These are phyloP conservation scores for Platichthys stellatus DNA, from an alignment of 2,113 vertebrate genomes.

Conservation along the genomic window DNA sequence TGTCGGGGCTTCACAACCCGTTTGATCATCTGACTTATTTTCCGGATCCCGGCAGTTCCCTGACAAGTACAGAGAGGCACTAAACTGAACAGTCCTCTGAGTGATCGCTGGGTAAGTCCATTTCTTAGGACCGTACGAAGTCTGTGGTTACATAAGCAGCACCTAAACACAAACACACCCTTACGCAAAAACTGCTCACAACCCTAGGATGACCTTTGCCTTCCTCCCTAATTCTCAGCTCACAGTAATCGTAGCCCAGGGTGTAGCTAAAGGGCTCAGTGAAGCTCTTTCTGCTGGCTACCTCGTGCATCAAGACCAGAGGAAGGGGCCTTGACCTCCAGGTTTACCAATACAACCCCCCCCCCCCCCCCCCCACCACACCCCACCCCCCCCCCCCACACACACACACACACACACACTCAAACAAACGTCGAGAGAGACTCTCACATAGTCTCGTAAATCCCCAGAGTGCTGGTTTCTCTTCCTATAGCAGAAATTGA, in stretches of 20 bases:
- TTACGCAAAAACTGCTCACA: conserved; percentile 9
- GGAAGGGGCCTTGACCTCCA: conserved; percentile 59
- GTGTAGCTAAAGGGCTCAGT: conserved; percentile 53
- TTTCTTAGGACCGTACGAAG: neutral
- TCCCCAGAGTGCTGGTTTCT: conserved; percentile 39
- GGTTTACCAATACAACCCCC: conserved; percentile 51
- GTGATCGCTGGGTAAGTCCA: neutral
- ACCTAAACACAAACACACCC: conserved; percentile 14
- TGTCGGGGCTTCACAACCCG: neutral
- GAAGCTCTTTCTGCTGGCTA: conserved; percentile 51
- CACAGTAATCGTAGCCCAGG: conserved; percentile 56
- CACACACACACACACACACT: conserved; percentile 22
- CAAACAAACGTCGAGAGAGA: conserved; percentile 8
- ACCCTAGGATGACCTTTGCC: conserved; percentile 54
- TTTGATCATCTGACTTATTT: neutral
- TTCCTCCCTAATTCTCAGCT: conserved; percentile 59
- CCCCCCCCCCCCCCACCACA: too few species aligned
- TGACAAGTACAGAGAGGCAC: neutral
- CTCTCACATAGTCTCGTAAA: conserved; percentile 11
- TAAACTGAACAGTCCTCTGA: neutral
- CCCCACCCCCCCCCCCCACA: neutral
- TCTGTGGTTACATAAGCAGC: conserved; percentile 31
- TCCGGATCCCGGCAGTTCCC: too few species aligned
- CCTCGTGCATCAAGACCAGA: conserved; percentile 50
- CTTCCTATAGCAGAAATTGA: conserved; percentile 49